Conservation (phyloP, 2,113 vertebrate species). For the Cromileptes altivelis region DNA sequence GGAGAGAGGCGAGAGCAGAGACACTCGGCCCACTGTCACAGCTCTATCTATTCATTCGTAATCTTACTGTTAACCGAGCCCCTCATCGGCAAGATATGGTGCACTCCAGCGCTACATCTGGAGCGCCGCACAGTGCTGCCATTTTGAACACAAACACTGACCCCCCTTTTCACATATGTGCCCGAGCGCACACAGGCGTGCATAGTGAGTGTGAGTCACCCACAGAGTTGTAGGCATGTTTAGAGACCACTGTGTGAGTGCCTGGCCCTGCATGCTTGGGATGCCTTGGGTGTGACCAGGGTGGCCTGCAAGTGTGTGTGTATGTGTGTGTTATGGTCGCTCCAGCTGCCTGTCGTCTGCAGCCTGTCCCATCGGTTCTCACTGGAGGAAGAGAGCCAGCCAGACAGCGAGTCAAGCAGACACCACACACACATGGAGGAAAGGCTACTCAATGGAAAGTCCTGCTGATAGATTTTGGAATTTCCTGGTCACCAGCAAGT, state of each 20-base stretch:
- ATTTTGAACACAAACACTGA: slow-evolving; percentile 59
- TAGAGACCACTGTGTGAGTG: slow-evolving; percentile 72
- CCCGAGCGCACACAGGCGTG: slow-evolving; percentile 38
- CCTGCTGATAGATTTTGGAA: slow-evolving; percentile 57
- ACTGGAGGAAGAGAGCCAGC: slow-evolving; percentile 41
- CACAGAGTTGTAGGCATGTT: slow-evolving; percentile 67
- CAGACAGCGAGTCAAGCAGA: slow-evolving; percentile 56
- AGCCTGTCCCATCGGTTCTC: slow-evolving; percentile 51
- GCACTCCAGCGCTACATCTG: slow-evolving; percentile 30
- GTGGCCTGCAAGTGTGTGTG: slow-evolving; percentile 60
- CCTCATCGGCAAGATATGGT: slow-evolving; percentile 39
- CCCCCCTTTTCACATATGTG: slow-evolving; percentile 34
- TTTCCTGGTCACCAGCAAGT: slow-evolving; percentile 51
- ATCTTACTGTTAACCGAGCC: slow-evolving; percentile 30
- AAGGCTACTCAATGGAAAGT: slow-evolving; percentile 70
- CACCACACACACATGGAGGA: slow-evolving; percentile 36
- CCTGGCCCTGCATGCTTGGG: slow-evolving; percentile 74
- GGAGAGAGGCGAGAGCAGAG: slow-evolving; percentile 54
- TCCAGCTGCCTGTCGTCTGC: slow-evolving; percentile 74
- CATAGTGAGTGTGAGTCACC: slow-evolving; percentile 65
- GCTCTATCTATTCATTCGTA: slow-evolving; percentile 59
- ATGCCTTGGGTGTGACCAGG: slow-evolving; percentile 81
- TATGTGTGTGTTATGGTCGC: slow-evolving; percentile 49
- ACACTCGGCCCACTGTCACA: slow-evolving; percentile 68
- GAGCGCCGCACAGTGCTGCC: slow-evolving; percentile 20